Evolutionary conservation across 2,113 vertebrate genomes (phyloP), one percentile per base, ranked within the genome.

Genomic region (Manacus vitellinus): DNA sequence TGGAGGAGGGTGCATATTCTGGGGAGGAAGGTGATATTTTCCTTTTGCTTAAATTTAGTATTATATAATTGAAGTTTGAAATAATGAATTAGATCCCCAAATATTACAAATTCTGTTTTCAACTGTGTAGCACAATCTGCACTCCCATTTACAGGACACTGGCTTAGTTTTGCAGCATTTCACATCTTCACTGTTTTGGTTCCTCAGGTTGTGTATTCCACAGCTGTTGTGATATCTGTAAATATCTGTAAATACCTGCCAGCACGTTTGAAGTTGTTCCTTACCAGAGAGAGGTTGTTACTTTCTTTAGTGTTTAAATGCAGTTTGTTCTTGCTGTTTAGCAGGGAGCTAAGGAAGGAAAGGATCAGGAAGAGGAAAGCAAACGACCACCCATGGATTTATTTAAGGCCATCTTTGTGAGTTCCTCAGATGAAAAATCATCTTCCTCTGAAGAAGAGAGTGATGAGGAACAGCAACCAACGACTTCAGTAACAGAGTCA

Each of bases 341-440:
- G 20, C 90, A 98, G 98, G 43, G 13, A 51, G 51, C 35, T 62
- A 56, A 71, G 55, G 89, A 97, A 86, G 92, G n/a, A 12, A 93
- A 68, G 49, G 94, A 95, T 12, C 79, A 97, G 19, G 98, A 98
- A 80, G 99, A 99, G 96, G 98, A 98, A 95, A 97, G 92, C 33
- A 96, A 98, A 35, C 99, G 99, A 41, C 99, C 99, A 20, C 95
- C 99, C 28, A 99, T 99, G 98, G 99, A 99, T 91, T 97, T 99
- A 75, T 99, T 99, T 94, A 99, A 99, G 73, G 99, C 99, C 87
- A 99, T 99, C 94, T 99, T 99, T 77, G 99, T 98, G 72, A 97
- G 98, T 92, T 99, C 99, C 17, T 99, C 99, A 1, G 99, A 99
- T 72, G 99, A 99, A 81, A 98, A 99, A 72, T 99, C 99, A 18